These are phyloP conservation scores for Drusus annulatus DNA, from an alignment of 1,140 invertebrate genomes.

Conservation along the genomic window DNA sequence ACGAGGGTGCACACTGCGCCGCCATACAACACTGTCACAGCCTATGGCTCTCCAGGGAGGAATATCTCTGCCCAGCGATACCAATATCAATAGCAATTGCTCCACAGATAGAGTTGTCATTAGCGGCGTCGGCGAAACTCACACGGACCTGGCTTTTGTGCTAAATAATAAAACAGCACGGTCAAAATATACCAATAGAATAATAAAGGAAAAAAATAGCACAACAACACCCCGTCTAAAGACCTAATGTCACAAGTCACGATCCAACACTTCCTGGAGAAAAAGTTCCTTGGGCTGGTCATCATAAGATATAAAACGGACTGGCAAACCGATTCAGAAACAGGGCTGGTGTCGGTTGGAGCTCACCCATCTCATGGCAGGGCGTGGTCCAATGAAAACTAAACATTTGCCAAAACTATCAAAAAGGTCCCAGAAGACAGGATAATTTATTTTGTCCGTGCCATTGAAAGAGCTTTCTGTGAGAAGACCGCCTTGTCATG, in stretches of 20 bases:
- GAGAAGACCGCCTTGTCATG: conserved; percentile 50
- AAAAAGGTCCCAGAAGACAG: conserved; percentile 54
- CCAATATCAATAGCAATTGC: neutral
- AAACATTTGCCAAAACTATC: conserved; percentile 59
- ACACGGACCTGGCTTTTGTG: conserved; percentile 40
- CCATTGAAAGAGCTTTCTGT: conserved; percentile 47
- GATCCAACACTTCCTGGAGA: neutral
- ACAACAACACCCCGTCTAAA: neutral
- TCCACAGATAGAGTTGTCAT: conserved; percentile 48
- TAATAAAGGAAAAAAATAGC: conserved; percentile 45
- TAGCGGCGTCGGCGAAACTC: conserved; percentile 47
- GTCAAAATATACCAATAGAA: conserved; percentile 56
- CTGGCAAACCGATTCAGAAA: conserved; percentile 2
- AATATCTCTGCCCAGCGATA: neutral
- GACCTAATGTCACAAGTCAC: conserved; percentile 14
- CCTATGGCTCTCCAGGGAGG: conserved; percentile 8
- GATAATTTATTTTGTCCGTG: conserved; percentile 55
- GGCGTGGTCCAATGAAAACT: conserved; percentile 57
- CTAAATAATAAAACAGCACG: conserved; percentile 56
- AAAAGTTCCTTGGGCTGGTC: too few relatives aligned
- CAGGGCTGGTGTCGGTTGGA: neutral
- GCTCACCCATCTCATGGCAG: conserved; percentile 35
- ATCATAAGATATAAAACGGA: neutral
- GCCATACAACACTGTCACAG: neutral
- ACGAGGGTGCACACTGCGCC: too few relatives aligned